phyloP scores from a whole-genome alignment of 2,888 invertebrate genomes.

The Cyclophora punctaria region DNA sequence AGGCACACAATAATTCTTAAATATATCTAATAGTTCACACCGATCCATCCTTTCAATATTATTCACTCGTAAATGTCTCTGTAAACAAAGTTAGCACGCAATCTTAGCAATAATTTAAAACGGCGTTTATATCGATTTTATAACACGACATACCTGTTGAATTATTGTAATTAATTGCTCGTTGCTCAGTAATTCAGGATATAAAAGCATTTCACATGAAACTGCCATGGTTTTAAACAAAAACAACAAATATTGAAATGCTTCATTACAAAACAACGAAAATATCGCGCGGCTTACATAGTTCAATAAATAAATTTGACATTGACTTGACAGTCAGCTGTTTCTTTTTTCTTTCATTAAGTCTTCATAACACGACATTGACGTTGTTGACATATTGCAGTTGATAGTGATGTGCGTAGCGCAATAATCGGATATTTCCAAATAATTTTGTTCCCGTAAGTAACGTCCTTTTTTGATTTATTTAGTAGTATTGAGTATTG shows the following conservation, averaged over 20 bases:
- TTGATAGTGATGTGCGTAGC: no score
- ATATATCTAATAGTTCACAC: slow-evolving; percentile 54
- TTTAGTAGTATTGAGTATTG: no score
- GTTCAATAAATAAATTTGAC: background rate
- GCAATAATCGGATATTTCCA: no score
- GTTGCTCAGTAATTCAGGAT: slow-evolving; percentile 61
- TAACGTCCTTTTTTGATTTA: no score
- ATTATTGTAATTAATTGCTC: slow-evolving; percentile 55
- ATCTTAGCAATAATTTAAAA: background rate
- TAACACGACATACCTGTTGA: slow-evolving; percentile 42
- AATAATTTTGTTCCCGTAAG: no score
- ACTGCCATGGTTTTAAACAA: slow-evolving; percentile 39
- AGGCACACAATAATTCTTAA: slow-evolving; percentile 63
- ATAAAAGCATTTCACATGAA: slow-evolving; percentile 57
- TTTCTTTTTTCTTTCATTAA: no score
- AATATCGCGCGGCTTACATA: slow-evolving; percentile 5
- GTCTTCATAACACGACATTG: no score
- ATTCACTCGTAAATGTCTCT: slow-evolving; percentile 53
- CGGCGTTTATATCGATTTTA: background rate
- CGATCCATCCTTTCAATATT: slow-evolving; percentile 44
- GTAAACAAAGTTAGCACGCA: slow-evolving; percentile 20
- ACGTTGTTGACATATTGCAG: no score
- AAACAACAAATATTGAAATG: slow-evolving; percentile 1
- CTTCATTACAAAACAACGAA: slow-evolving; percentile 16
- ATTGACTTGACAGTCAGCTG: no score